These are phyloP conservation scores for Rhipidura dahli DNA, from an alignment of 2,113 vertebrate species.

Conservation along the genomic window DNA sequence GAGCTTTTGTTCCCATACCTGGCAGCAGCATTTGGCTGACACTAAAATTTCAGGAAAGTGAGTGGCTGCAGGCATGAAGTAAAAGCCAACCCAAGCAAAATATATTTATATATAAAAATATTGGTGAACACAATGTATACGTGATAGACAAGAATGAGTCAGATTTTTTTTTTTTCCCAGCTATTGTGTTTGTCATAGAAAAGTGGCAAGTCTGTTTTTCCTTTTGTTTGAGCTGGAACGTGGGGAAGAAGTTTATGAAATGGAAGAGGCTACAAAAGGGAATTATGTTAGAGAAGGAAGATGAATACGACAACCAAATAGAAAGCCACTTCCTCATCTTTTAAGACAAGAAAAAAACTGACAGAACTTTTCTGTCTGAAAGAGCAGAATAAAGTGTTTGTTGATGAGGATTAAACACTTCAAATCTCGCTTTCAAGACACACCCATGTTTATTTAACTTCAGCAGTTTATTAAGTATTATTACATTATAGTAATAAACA, in stretches of 20 bases:
- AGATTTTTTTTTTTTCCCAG: too few relatives aligned
- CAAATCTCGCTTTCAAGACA: neutral
- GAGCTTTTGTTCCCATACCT: neutral
- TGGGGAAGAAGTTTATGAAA: neutral
- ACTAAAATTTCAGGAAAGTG: neutral
- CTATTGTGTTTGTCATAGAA: neutral
- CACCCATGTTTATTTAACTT: neutral
- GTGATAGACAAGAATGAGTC: neutral
- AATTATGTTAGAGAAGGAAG: neutral
- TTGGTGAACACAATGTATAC: neutral
- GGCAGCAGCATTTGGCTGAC: neutral
- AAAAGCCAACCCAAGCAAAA: neutral
- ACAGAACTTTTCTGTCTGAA: neutral
- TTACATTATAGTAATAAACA: neutral
- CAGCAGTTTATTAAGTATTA: neutral
- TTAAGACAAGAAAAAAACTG: neutral
- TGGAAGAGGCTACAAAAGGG: neutral
- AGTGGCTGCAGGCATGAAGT: neutral
- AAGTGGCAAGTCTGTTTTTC: accelerated
- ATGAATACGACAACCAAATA: neutral
- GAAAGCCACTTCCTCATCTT: neutral
- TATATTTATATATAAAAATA: neutral
- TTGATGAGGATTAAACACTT: neutral
- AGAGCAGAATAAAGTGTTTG: neutral
- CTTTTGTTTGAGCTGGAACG: neutral